A percentile compares a stretch with the other conserved stretches of the same genome.
phyloP scores from a whole-genome alignment of 2,113 vertebrate genomes.

The Ceyx melanurus region DNA sequence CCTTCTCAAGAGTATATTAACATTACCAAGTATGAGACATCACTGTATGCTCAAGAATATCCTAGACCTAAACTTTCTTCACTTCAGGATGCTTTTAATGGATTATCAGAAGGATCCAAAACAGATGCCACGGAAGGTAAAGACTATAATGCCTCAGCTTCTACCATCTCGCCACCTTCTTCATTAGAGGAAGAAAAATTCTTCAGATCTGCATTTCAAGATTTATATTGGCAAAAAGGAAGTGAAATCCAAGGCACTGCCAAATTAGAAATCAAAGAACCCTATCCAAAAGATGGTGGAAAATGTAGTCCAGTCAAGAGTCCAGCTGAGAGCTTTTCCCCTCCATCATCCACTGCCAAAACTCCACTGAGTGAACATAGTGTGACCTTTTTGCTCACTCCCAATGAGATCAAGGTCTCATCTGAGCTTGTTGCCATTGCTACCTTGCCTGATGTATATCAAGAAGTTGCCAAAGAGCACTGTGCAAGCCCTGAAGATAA shows the following conservation, averaged over 20 bases:
- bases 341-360: slow-evolving; percentile 82
- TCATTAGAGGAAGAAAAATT: slow-evolving; percentile 90
- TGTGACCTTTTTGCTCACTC: slow-evolving; percentile 82
- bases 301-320: slow-evolving; percentile 70
- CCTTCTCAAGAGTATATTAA: slow-evolving; percentile 85
- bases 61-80: slow-evolving; percentile 77
- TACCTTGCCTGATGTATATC: slow-evolving; percentile 63
- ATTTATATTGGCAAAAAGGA: slow-evolving; percentile 62
- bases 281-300: slow-evolving; percentile 50
- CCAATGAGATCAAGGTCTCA: slow-evolving; percentile 81
- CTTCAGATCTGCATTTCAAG: slow-evolving; percentile 74
- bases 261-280: slow-evolving; percentile 66
- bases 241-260: slow-evolving; percentile 46
- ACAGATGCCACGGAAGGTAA: slow-evolving; percentile 90
- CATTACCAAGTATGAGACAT: slow-evolving; percentile 78
- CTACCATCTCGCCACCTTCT: slow-evolving; percentile 91
- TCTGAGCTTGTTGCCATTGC: slow-evolving; percentile 78
- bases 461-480: slow-evolving; percentile 74
- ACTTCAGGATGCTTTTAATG: slow-evolving; percentile 76
- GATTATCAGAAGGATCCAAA: slow-evolving; percentile 82
- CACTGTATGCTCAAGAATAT: slow-evolving; percentile 77
- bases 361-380: slow-evolving; percentile 88
- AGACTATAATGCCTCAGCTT: slow-evolving; percentile 89
- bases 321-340: slow-evolving; percentile 70
- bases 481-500: slow-evolving; percentile 90